phyloP scores from a whole-genome alignment of 2,797 vertebrate genomes.

The Chloroceryle amazona region DNA sequence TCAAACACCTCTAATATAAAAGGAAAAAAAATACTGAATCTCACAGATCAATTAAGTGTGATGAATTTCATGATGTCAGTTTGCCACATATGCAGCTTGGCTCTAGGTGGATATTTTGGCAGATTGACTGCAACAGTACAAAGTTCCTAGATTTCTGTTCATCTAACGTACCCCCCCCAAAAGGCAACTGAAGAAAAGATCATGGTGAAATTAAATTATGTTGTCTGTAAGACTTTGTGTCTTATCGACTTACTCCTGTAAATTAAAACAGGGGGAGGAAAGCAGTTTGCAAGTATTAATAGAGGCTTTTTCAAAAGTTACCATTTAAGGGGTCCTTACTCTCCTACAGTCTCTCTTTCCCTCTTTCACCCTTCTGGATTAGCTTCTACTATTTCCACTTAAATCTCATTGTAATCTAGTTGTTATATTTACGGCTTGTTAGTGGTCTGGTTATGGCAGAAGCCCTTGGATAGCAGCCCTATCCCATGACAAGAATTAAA shows the following conservation, averaged over 20 bases:
- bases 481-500: constrained; percentile 49
- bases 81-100: accelerated
- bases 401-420: background rate
- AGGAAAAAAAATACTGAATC: background rate
- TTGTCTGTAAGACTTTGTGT: background rate
- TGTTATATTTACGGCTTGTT: background rate
- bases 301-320: background rate
- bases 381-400: background rate
- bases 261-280: background rate
- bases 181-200: background rate
- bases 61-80: background rate
- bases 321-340: background rate
- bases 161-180: background rate
- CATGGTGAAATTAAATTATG: background rate
- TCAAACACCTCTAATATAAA: background rate
- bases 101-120: background rate
- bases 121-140: background rate
- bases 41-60: background rate
- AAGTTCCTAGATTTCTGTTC: background rate
- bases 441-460: background rate
- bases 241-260: background rate
- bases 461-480: background rate
- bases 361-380: background rate
- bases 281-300: background rate
- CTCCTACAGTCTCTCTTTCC: background rate